Evolutionary conservation across 1,140 invertebrate genomes (phyloP), one percentile per base, ranked within the genome.

Genomic region (Mycetomoellerius zeteki): DNA sequence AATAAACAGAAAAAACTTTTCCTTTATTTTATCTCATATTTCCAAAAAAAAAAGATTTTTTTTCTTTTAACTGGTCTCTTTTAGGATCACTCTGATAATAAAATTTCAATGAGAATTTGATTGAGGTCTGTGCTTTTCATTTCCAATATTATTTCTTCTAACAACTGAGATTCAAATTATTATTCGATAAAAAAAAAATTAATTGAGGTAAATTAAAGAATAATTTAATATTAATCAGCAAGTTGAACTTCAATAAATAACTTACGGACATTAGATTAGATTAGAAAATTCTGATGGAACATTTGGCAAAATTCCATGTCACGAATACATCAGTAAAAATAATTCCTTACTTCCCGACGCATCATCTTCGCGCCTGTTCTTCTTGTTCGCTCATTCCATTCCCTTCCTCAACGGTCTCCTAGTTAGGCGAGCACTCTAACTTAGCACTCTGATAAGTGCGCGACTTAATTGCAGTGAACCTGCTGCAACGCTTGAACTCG

Each of bases 401-500:
- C 43, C 80, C 80, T 84, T 75, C 37, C 37, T 73, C 37, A 33
- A 69, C 69, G 80, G 69, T 84, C 69, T 60, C 27, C 56, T 71
- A 75, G 69, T 72, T 75, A 75, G 69, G 37, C 80, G 69, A 84
- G 69, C 76, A 58, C 77, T 86, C 84, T 69, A 81, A 81, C 85
- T 88, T 76, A 85, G 86, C 76, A 80, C 86, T 90, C 89, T 90
- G 89, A 90, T 90, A 90, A 90, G 81, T 88, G 81, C 76, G 56
- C 89, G 81, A 86, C 87, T 84, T 90, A 90, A 90, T 90, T 90
- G 89, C 81, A 67, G 33, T 47, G 81, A 73, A 81, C 85, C 76
- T 77, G 86, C 72, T 86, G 86, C 72, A 81, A 90, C 81, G 80
- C 86, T 60, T 81, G 81, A 86, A 88, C 67, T 75, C 86, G 76